A percentile compares a stretch with the other conserved stretches of the same genome.
These are phyloP conservation scores for Grantiella picta DNA, from an alignment of 2,113 vertebrate species.

Conservation along the genomic window DNA sequence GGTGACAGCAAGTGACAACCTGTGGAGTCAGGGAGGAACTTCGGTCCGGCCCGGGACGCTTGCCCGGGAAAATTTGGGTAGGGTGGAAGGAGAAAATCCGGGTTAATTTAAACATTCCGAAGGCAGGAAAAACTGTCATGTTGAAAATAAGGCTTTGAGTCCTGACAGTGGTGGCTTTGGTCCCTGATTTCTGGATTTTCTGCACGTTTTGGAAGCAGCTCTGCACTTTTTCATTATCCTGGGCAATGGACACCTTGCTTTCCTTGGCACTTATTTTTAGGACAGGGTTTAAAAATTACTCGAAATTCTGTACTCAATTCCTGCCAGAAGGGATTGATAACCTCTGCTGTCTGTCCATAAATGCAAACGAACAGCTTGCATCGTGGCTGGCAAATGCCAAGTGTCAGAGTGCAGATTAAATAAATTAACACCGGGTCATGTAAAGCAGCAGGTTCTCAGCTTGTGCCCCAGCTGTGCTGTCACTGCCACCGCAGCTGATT, in stretches of 20 bases:
- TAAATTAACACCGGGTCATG: not conserved
- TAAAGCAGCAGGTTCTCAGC: conserved; percentile 11
- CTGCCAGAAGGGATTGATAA: not conserved
- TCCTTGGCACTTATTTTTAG: not conserved
- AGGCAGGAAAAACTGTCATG: not conserved
- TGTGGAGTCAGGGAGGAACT: not conserved
- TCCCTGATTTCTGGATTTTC: not conserved
- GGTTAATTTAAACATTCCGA: not conserved
- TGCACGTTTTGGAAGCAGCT: not conserved
- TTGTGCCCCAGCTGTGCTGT: not conserved
- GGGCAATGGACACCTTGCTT: not conserved
- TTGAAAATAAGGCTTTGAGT: not conserved
- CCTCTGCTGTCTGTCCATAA: not conserved
- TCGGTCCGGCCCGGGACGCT: not conserved
- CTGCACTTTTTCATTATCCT: not conserved
- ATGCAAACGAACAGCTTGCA: not conserved
- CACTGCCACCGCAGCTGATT: fast-evolving
- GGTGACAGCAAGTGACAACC: not conserved
- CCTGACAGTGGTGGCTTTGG: not conserved
- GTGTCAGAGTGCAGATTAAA: not conserved
- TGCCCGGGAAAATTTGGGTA: not conserved
- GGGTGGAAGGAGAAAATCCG: not conserved
- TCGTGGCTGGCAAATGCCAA: not conserved
- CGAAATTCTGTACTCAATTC: not conserved
- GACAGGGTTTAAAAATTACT: not conserved